phyloP scores from a whole-genome alignment of 2,113 vertebrate species.

The Oryzias celebensis region DNA sequence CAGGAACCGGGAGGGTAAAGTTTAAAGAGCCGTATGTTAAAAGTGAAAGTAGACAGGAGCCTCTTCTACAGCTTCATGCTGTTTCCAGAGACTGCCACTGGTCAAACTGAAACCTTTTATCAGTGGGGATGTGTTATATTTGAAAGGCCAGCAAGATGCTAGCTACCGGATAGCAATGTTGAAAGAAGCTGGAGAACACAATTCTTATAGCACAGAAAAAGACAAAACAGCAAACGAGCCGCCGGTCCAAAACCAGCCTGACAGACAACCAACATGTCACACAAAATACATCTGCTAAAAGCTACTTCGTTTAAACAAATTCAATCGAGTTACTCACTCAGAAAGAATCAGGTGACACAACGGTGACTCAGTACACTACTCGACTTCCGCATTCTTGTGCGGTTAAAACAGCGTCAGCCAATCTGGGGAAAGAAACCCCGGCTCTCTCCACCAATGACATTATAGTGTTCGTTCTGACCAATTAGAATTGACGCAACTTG shows the following conservation, averaged over 20 bases:
- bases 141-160: slow-evolving; percentile 59
- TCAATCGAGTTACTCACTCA: slow-evolving; percentile 82
- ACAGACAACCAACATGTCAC: slow-evolving; percentile 5
- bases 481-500: slow-evolving; percentile 34
- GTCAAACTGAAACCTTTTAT: slow-evolving; percentile 43
- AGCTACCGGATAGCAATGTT: slow-evolving; percentile 53
- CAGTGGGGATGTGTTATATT: slow-evolving; percentile 17
- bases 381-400: slow-evolving; percentile 79
- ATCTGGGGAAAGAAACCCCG: slow-evolving; percentile 23
- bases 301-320: slow-evolving; percentile 50
- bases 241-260: slow-evolving; percentile 3
- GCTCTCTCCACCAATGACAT: slow-evolving; percentile 30
- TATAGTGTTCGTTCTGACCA: slow-evolving; percentile 26
- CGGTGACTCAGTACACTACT: slow-evolving; percentile 83
- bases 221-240: slow-evolving; percentile 4
- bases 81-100: slow-evolving; percentile 1
- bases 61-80: neutral
- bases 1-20: slow-evolving; percentile 3
- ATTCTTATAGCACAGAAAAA: slow-evolving; percentile 19
- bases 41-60: slow-evolving; percentile 53
- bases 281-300: slow-evolving; percentile 14
- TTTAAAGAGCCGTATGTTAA: slow-evolving; percentile 17
- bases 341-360: slow-evolving; percentile 83
- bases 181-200: slow-evolving; percentile 11
- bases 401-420: slow-evolving; percentile 68